Base-by-base conservation (phyloP, 2,113 vertebrate species). In the Bucco capensis region DNA sequence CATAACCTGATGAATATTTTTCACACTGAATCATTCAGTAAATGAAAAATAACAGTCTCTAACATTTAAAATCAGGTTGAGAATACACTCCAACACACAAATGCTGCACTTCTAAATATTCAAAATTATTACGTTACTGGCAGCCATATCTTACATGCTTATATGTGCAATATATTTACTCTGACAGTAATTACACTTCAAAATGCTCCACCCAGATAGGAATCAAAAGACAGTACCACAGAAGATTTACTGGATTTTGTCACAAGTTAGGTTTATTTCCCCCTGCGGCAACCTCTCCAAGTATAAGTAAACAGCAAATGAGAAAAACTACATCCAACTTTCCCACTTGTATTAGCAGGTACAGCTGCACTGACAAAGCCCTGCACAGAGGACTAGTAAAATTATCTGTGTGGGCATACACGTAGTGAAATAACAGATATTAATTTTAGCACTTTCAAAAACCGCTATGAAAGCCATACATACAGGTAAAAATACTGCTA, bases 1-100 rank as follows among this genome's bases (percentile, higher is more conserved):
- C 90, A 65, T 56, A 92, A 79, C 54, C 64, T 40, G n/a, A 91
- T 81, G 40, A 91, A 33, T 92, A 80, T 93, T 95, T 83, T 92
- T 64, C 67, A 64, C 11, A 72, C 12, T 77, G 81, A 90, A 64
- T 91, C 77, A 83, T 73, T 90, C 62, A 51, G 71, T 27, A 77
- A 83, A 66, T 94, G 60, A 83, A 94, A 96, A 91, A 60, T 54
- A 72, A 27, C 7, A 78, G 77, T 30, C 83, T 90, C 44, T 24
- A 81, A 40, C 53, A 33, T 74, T 58, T 30, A 37, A 89, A 77
- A 64, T 44, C 79, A 85, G 6, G 27, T n/a, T 65, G 67, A 27
- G 2, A 60, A 62, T 17, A 35, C 70, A 80, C 61, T 44, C 76
- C 61, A 44, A 37, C 53, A 53, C 86, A 78, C 72, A 69, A 90